Evolutionary conservation across 92 coral and sea anemone species (phyloP), one percentile per base, ranked within the genome.

Genomic region (Scolanthus callimorphus): DNA sequence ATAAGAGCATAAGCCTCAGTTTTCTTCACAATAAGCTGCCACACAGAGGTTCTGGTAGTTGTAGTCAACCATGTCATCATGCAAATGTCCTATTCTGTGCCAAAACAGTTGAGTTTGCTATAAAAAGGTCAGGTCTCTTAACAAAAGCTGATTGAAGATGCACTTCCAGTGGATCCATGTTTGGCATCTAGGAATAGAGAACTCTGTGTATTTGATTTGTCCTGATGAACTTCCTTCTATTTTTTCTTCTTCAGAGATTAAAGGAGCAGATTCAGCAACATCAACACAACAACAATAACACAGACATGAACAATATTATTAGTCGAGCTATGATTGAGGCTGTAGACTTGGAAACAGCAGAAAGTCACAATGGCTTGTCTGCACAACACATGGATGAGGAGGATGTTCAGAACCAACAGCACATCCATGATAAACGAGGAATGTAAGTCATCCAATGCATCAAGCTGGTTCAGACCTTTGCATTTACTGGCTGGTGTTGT

Each of bases 281-380:
- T 21, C 97, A 90, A 53, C 83, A 81, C 31, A n/a, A n/a, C n/a
- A 74, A 74, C 19, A 78, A 81, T 71, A 74, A 54, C 17, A 62
- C 77, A 20, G 70, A 69, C 19, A 54, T 53, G 17, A 34, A 34
- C 1, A 88, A 92, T 60, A 92, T 92, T 47, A 88, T 92, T 43
- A 90, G 77, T 56, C 96, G 79, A 24, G 98, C 98, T 22, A 88
- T 92, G 96, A 86, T 91, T 11, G 98, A 92, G 68, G 98, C 98
- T 22, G 98, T 81, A 17, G 96, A 87, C 54, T 82, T 77, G 90
- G 90, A 82, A 11, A 87, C 90, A 25, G 66, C 90, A 13, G 84
- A 86, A 25, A 24, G 54, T 39, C 76, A 62, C 45, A 86, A 81
- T 68, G 95, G 89, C 9, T 51, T 86, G 0, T 50, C 89, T 12